A percentile compares a stretch with the other conserved stretches of the same genome.
These are phyloP conservation scores for Pyrrhosoma nymphula DNA, from an alignment of 2,888 invertebrate species.

Conservation along the genomic window DNA sequence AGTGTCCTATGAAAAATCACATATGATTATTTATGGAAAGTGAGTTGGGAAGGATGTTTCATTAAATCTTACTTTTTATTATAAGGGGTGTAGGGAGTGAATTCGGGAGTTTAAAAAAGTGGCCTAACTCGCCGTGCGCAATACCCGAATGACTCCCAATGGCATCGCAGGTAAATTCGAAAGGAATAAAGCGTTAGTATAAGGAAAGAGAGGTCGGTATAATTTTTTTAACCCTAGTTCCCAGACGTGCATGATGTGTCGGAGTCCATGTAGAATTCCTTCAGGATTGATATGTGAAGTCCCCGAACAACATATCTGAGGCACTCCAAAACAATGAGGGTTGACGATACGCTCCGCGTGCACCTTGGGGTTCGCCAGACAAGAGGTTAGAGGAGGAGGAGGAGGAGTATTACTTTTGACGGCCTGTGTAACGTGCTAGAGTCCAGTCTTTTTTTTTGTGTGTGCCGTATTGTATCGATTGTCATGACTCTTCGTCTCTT, in stretches of 20 bases:
- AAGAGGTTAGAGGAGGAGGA: background rate
- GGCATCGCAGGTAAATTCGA: no score
- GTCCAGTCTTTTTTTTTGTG: background rate
- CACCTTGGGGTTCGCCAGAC: background rate
- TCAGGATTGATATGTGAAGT: background rate
- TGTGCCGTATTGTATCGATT: constrained; percentile 3
- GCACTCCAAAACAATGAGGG: background rate
- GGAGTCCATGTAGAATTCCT: background rate
- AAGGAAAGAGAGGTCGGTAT: no score
- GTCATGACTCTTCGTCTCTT: background rate
- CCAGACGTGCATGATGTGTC: background rate
- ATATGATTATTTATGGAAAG: no score
- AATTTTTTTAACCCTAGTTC: background rate
- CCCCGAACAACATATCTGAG: background rate
- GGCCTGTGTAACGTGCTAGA: background rate
- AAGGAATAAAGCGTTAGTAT: no score
- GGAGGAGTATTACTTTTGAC: constrained; percentile 34
- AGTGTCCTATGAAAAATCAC: no score
- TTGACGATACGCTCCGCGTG: background rate
- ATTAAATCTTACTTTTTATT: no score
- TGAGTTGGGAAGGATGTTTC: no score
- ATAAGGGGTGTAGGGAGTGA: no score
- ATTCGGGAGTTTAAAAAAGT: no score
- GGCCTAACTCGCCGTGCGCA: no score
- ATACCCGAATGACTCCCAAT: no score